A percentile compares a stretch with the other conserved stretches of the same genome.
These are phyloP conservation scores for Allophyes oxyacanthae DNA, from an alignment of 2,888 invertebrate genomes.

Conservation along the genomic window DNA sequence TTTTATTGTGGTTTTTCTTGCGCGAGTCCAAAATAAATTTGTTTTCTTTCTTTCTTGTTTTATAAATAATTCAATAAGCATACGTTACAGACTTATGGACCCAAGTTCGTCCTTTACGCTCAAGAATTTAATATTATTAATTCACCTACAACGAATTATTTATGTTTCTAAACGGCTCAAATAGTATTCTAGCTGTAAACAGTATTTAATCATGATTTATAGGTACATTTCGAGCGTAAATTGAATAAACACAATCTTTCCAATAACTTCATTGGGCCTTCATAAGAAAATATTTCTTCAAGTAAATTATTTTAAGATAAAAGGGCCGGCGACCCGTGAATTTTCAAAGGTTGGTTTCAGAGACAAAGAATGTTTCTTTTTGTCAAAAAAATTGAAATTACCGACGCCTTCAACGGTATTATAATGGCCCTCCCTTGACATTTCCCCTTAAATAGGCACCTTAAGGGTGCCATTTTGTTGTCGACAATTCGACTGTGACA, in stretches of 20 bases:
- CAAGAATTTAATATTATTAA: slow-evolving; percentile 37
- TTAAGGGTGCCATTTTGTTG: slow-evolving; percentile 53
- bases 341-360: slow-evolving; percentile 56
- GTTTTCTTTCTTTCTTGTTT: neutral
- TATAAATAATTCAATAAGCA: slow-evolving; percentile 50
- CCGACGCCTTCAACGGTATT: slow-evolving; percentile 50
- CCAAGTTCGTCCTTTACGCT: slow-evolving; percentile 33
- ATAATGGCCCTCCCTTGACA: slow-evolving; percentile 59
- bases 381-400: slow-evolving; percentile 60
- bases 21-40: too few relatives aligned
- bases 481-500: slow-evolving; percentile 51
- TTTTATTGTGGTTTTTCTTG: too few relatives aligned
- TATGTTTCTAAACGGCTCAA: slow-evolving; percentile 6
- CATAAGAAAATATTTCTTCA: slow-evolving; percentile 53
- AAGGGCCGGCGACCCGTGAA: slow-evolving; percentile 61
- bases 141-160: slow-evolving; percentile 24
- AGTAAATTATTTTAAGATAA: slow-evolving; percentile 65
- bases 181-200: slow-evolving; percentile 2
- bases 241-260: slow-evolving; percentile 57
- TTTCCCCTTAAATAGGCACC: slow-evolving; percentile 55
- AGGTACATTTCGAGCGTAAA: slow-evolving; percentile 30
- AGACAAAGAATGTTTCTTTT: slow-evolving; percentile 63
- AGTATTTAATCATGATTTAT: slow-evolving; percentile 18
- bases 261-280: slow-evolving; percentile 51
- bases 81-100: slow-evolving; percentile 21